A percentile compares a stretch with the other conserved stretches of the same genome.
Evolutionary conservation across 2,888 invertebrate species (phyloP).

Genomic region (Diloba caeruleocephala): DNA sequence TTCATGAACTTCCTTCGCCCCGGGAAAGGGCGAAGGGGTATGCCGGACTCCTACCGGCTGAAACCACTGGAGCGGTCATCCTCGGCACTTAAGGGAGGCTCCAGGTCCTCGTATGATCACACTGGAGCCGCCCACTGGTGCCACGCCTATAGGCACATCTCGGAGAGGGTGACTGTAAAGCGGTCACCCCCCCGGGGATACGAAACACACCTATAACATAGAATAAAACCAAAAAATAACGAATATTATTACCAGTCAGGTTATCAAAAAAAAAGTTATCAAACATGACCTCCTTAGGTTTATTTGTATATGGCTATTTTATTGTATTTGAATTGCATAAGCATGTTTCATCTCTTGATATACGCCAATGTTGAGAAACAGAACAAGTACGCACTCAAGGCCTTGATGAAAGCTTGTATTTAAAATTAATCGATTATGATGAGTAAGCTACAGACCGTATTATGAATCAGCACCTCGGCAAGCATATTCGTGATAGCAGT

Average conservation of each 20-base stretch:
- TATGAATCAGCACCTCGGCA: conserved; percentile 3
- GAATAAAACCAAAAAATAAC: conserved; percentile 19
- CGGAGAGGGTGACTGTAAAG: too few species aligned
- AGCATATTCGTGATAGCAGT: conserved; percentile 8
- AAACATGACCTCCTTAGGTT: conserved; percentile 40
- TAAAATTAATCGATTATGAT: conserved; percentile 34
- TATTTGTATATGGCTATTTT: conserved; percentile 28
- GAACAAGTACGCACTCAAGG: conserved; percentile 34
- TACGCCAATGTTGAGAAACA: conserved; percentile 26
- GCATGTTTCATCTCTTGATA: conserved; percentile 10
- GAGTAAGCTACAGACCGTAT: conserved; percentile 6
- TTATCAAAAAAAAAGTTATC: conserved; percentile 43
- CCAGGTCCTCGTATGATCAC: too few species aligned
- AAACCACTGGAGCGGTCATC: too few species aligned
- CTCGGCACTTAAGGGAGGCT: too few species aligned
- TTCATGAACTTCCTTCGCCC: too few species aligned
- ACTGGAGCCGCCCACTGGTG: too few species aligned
- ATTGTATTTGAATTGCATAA: conserved; percentile 24
- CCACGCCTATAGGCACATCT: too few species aligned
- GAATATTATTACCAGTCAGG: conserved; percentile 23
- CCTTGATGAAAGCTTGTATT: conserved; percentile 29
- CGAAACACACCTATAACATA: conserved; percentile 7
- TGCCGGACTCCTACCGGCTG: too few species aligned
- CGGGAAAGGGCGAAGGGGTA: too few species aligned
- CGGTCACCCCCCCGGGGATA: too few species aligned